phyloP scores from a whole-genome alignment of 1,140 invertebrate genomes.

The Dufourea novaeangliae region DNA sequence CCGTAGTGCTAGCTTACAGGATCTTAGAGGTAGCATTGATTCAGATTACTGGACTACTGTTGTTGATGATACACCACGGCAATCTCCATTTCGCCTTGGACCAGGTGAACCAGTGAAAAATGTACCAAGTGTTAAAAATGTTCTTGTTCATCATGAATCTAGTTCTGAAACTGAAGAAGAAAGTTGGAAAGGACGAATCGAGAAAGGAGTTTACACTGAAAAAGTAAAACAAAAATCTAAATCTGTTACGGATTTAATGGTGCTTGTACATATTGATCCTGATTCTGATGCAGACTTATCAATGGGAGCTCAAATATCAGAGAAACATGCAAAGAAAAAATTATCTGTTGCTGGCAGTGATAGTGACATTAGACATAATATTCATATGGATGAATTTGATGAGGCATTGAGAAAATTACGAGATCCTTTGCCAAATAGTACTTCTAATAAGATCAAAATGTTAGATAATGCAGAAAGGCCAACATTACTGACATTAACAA shows the following conservation, averaged over 20 bases:
- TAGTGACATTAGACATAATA: constrained; percentile 81
- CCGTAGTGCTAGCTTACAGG: constrained; percentile 82
- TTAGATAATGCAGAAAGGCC: constrained; percentile 56
- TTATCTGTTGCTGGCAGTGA: constrained; percentile 81
- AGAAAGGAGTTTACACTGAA: constrained; percentile 85
- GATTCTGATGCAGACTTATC: constrained; percentile 84
- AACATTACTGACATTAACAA: constrained; percentile 66
- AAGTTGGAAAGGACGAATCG: constrained; percentile 84
- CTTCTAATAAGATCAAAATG: constrained; percentile 37
- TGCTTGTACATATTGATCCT: constrained; percentile 87
- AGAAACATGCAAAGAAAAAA: constrained; percentile 72
- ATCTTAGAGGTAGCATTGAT: constrained; percentile 81
- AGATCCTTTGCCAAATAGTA: constrained; percentile 63
- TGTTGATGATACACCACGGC: constrained; percentile 65
- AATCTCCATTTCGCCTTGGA: constrained; percentile 75
- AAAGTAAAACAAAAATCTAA: constrained; percentile 88
- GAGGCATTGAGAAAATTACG: constrained; percentile 82
- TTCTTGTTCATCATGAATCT: constrained; percentile 74
- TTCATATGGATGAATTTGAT: constrained; percentile 83
- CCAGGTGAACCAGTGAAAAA: constrained; percentile 75
- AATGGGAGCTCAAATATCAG: constrained; percentile 72
- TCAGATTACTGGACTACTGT: constrained; percentile 76
- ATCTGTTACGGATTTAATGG: constrained; percentile 88
- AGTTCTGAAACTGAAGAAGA: constrained; percentile 87
- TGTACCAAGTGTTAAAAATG: constrained; percentile 58